Base-by-base conservation (phyloP, 1,140 invertebrate species). In the Hyles euphorbiae region DNA sequence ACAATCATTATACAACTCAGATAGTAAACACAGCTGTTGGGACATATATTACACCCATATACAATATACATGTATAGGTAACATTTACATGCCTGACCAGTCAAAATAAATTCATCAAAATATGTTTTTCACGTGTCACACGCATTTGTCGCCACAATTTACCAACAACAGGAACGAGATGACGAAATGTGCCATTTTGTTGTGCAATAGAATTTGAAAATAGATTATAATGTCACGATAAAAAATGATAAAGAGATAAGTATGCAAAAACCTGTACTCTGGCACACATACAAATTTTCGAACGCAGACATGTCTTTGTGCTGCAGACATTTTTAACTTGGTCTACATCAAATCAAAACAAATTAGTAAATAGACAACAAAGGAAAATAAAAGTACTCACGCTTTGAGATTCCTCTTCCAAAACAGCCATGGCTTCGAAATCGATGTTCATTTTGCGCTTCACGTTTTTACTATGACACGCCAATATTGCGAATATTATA, bases 391-490 rank as follows among this genome's bases (percentile, higher is more conserved):
- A 56, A 57, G 12, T 46, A 83, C 83, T 84, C 70, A 88, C 85
- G 68, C 79, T 88, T 50, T 86, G 85, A 33, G 85, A 83, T 68
- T 88, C 85, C 52, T 88, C 85, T 66, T 88, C 85, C 63, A 88
- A 70, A 63, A 88, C 85, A 64, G 85, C 78, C 85, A 88, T 88
- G 11, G 83, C 73, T 66, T 86, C 85, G 57, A 88, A 88, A 70
- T 83, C 85, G 40, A 88, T 87, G 70, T 88, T 88, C 85, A 88
- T 88, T 63, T 75, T 80, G 50, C 22, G 4, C 8, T 48, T 56
- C 34, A 47, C 45, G 9, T 48, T 48, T 36, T 34, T 32, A 47
- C 45, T 34, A 34, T 43, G 8, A 36, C 11, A 34, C 60, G 63
- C 56, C 54, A 70, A 40, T 2, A 40, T 40, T 8, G 36, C 36